Percentiles rank a stretch among this genome's conserved stretches.
Evolutionary conservation across 2,888 invertebrate genomes (phyloP).

Genomic region (Laspeyria flexula): DNA sequence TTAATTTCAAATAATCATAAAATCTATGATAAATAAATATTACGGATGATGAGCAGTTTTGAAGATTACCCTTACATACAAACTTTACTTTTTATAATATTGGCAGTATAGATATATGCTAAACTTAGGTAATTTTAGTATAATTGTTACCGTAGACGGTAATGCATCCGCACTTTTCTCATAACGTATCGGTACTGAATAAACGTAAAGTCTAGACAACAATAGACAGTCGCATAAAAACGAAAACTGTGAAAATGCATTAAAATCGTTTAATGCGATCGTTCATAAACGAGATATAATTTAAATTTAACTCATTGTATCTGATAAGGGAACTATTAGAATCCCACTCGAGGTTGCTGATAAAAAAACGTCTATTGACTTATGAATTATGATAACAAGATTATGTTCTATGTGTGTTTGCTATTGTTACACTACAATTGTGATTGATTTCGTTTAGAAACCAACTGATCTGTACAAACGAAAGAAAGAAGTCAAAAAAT

Average conservation of each 20-base stretch:
- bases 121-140: no score
- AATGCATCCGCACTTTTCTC: no score
- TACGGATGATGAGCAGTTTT: no score
- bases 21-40: slow-evolving; percentile 16
- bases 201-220: no score
- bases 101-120: no score
- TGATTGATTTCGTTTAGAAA: slow-evolving; percentile 10
- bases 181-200: no score
- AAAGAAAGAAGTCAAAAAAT: not conserved
- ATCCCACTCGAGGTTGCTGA: slow-evolving; percentile 54
- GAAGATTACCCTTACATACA: no score
- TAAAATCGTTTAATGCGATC: no score
- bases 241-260: no score
- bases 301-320: slow-evolving; percentile 54
- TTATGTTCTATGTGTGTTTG: slow-evolving; percentile 27
- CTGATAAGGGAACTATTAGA: slow-evolving; percentile 63
- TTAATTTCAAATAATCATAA: slow-evolving; percentile 14
- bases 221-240: no score
- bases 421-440: slow-evolving; percentile 7
- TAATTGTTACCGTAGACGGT: no score
- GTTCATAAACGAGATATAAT: slow-evolving; percentile 37
- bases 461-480: not conserved
- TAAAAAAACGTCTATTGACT: slow-evolving; percentile 64
- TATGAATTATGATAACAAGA: slow-evolving; percentile 48
- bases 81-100: no score